Evolutionary conservation across 2,113 vertebrate genomes (phyloP), one percentile per base, ranked within the genome.

Genomic region (Pelvicachromis taeniatus): DNA sequence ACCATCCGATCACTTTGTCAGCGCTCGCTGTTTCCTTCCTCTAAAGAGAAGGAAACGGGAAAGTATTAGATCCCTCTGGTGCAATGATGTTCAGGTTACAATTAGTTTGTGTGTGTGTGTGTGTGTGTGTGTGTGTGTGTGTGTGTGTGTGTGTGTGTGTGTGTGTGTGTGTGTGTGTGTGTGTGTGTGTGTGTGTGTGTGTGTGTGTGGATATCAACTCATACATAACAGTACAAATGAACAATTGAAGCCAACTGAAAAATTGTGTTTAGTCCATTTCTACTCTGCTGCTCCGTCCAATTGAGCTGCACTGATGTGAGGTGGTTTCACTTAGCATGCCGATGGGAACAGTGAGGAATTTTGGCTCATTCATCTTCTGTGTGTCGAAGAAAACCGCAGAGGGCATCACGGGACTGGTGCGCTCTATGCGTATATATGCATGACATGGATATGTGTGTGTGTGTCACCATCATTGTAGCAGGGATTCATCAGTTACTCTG

Each of bases 1-100:
- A 78, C 55, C 45, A 83, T 85, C 79, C 9, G 1, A 63, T 91
- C 78, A 82, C 55, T 89, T 78, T 87, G 65, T 87, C 88, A 65
- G 40, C 1, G 2, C 17, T 77, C 38, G 3, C 42, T 50, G 68
- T 8, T 81, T 58, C 52, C 61, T 55, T 68, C 65, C 17, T 58
- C 61, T 45, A 79, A 84, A 82, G 1, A 79, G 33, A 38, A 45
- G 56, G n/a, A 85, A 87, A 83, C 38, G 11, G 73, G 58, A n/a
- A 35, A 61, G 54, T 52, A 21, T 89, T 68, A 63, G 84, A 86
- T 81, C 63, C 78, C 77, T 84, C 58, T 10, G 7, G 45, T 6
- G 7, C 2, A 0, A 45, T 26, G 33, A 83, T 40, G 54, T 48
- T 70, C n/a, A 8, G 9, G 50, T 75, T 53, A 48, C 78, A 87